Base-by-base conservation (phyloP, 2,797 vertebrate species). In the Cyclura pinguis region DNA sequence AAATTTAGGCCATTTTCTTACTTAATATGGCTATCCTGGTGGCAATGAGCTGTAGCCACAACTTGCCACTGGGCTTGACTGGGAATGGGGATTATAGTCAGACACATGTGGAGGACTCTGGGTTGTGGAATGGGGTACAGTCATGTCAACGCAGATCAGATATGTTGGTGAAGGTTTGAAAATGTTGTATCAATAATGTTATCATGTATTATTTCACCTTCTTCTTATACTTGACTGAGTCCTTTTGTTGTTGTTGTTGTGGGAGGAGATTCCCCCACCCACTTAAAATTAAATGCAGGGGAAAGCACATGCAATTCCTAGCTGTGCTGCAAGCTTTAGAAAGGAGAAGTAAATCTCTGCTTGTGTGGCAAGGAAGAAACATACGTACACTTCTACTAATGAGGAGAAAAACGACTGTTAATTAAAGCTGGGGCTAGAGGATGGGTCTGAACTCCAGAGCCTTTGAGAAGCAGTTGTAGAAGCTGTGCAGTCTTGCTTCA, bases 401-500 rank as follows among this genome's bases (percentile, higher is more conserved):
- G 94, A 96, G 94, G 80, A 94, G 89, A 92, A 50, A 96, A 95
- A 95, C 50, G 94, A 95, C 78, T 91, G 73, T 92, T 96, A 95
- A 96, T 96, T 96, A 96, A 95, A 91, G 38, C 67, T 67, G 87
- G 0, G 0, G 62, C 84, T 94, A 80, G 80, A 90, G 92, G 90
- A 88, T 88, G 86, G 93, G 64, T 80, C 85, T 91, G 90, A 92
- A 93, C 93, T 93, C 88, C 84, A 92, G 93, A 93, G 93, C 87
- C 83, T 91, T 92, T 91, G 81, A 91, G 92, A 85, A 78, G 74
- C 74, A 87, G 85, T 76, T 87, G 87, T 62, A 78, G 83, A 32
- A 93, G 90, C 92, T 91, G 86, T 82, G 81, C 88, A 85, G 78
- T 91, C 91, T 92, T 93, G 59, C 92, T 95, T 96, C 92, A 92